Conservation (phyloP, 2,113 vertebrate species). For the Forbesichthys agassizii region DNA sequence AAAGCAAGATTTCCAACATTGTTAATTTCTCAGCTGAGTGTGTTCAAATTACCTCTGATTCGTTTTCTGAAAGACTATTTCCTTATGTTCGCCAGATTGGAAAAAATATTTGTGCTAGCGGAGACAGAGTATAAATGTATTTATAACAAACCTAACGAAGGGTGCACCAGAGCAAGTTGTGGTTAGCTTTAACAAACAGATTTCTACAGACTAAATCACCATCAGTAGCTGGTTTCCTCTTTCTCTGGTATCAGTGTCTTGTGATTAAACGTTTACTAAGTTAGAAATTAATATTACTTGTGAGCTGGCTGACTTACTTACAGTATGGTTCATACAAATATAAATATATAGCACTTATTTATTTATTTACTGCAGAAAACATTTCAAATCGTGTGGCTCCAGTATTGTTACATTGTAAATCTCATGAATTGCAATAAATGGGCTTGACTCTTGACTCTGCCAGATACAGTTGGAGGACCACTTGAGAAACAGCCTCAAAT, state of each 20-base stretch:
- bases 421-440: slow-evolving; percentile 2
- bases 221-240: background rate
- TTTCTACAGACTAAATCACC: background rate
- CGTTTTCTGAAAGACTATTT: slow-evolving; percentile 14
- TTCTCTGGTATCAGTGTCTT: background rate
- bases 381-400: too few species aligned
- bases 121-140: slow-evolving; percentile 33
- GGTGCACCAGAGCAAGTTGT: slow-evolving; percentile 11
- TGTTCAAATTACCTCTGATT: slow-evolving; percentile 44
- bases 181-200: background rate
- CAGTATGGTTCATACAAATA: too few species aligned
- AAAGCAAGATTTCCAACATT: slow-evolving; percentile 13
- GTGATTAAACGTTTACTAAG: too few species aligned
- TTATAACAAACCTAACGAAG: slow-evolving; percentile 33
- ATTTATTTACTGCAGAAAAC: slow-evolving; percentile 17
- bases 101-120: slow-evolving; percentile 34
- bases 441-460: slow-evolving; percentile 35
- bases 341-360: background rate
- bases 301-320: too few species aligned
- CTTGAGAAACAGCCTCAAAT: slow-evolving; percentile 50
- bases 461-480: slow-evolving; percentile 54
- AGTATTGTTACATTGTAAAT: too few species aligned
- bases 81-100: slow-evolving; percentile 32
- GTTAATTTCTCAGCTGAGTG: slow-evolving; percentile 51
- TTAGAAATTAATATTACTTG: too few species aligned